These are phyloP conservation scores for Cnemophilus loriae DNA, from an alignment of 2,113 vertebrate genomes.

Conservation along the genomic window DNA sequence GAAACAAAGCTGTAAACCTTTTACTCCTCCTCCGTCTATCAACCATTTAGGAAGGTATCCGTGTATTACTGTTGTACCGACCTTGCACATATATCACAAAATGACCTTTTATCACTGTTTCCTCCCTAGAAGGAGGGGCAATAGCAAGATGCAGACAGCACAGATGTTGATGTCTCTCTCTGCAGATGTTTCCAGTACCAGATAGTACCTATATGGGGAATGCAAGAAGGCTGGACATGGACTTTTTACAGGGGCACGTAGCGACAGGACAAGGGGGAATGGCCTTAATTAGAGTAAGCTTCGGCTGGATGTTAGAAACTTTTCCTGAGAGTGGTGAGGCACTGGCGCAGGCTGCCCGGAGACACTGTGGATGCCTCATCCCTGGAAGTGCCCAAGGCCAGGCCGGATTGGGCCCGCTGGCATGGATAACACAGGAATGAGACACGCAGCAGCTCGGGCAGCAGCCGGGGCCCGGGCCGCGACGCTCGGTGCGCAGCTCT, in stretches of 20 bases:
- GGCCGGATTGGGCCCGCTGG: neutral
- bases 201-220: accelerated
- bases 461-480: accelerated
- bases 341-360: no score
- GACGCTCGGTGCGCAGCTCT: accelerated
- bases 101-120: accelerated
- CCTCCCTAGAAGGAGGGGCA: no score
- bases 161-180: no score
- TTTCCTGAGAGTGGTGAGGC: neutral
- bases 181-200: no score
- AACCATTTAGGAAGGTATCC: neutral
- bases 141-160: accelerated
- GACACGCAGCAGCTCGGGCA: neutral
- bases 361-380: no score
- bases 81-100: accelerated
- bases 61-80: accelerated
- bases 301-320: neutral
- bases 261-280: neutral
- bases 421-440: accelerated
- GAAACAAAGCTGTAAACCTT: neutral
- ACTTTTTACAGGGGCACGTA: neutral
- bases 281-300: neutral
- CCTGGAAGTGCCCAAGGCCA: neutral
- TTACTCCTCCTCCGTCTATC: no score
- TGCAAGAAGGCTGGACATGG: neutral